These are phyloP conservation scores for Sarotherodon lohbergeri DNA, from an alignment of 2,113 vertebrate genomes.

Conservation along the genomic window DNA sequence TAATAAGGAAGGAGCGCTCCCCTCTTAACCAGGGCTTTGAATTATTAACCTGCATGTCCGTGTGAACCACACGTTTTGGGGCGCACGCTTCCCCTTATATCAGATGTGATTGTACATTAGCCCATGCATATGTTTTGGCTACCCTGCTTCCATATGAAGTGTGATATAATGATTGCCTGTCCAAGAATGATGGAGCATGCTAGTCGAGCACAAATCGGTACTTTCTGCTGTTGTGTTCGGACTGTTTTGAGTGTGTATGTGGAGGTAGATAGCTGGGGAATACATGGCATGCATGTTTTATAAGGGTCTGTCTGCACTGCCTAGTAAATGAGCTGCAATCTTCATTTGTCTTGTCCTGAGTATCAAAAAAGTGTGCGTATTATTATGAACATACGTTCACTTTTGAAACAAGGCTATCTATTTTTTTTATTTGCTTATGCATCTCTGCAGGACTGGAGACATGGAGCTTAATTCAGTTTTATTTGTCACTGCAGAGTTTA, in stretches of 20 bases:
- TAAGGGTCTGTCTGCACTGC: slow-evolving; percentile 29
- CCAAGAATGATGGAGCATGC: slow-evolving; percentile 43
- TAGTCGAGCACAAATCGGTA: not conserved
- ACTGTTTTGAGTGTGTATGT: slow-evolving; percentile 3
- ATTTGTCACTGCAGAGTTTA: not conserved
- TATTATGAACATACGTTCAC: not conserved
- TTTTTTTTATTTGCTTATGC: not conserved
- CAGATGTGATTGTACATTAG: not conserved
- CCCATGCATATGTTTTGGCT: not conserved
- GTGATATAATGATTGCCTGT: slow-evolving; percentile 51
- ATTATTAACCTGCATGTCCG: slow-evolving; percentile 56
- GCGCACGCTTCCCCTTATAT: not conserved
- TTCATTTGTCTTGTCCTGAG: slow-evolving; percentile 36
- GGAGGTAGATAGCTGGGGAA: slow-evolving; percentile 21
- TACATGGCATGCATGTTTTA: slow-evolving; percentile 57
- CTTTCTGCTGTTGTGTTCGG: not conserved
- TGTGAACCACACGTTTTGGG: not conserved
- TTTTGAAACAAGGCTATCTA: not conserved
- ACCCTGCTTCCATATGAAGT: not conserved
- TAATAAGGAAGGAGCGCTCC: slow-evolving; percentile 50
- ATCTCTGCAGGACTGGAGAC: not conserved
- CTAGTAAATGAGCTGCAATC: slow-evolving; percentile 25
- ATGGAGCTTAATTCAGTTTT: not conserved
- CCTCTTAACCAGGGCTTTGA: slow-evolving; percentile 60
- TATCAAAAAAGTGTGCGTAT: not conserved